Percentiles rank a stretch among this genome's conserved stretches.
phyloP scores from a whole-genome alignment of 2,797 vertebrate species.

The Paramormyrops hopkinsi region DNA sequence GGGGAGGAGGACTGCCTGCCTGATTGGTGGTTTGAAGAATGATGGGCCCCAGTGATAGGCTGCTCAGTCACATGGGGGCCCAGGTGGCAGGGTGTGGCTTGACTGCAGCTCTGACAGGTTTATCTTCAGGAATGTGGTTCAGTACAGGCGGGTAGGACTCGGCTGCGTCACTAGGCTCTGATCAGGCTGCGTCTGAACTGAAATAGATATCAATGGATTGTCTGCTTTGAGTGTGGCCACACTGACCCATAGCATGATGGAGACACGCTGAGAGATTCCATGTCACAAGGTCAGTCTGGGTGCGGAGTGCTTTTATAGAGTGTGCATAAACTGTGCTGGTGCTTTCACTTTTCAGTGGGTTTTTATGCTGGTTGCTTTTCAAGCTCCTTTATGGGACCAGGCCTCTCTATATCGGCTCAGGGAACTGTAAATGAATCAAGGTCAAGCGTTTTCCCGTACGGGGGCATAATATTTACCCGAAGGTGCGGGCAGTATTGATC shows the following conservation, averaged over 20 bases:
- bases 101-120: not conserved
- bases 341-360: not conserved
- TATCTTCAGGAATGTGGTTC: not conserved
- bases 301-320: not conserved
- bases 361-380: not conserved
- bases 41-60: not conserved
- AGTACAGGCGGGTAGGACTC: not conserved
- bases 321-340: not conserved
- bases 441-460: not conserved
- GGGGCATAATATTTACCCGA: not conserved
- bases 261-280: not conserved
- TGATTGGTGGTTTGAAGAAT: not conserved
- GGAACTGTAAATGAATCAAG: not conserved
- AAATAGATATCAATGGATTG: not conserved
- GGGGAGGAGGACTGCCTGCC: not conserved
- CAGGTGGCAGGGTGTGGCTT: not conserved
- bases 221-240: not conserved
- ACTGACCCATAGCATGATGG: not conserved
- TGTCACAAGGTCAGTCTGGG: not conserved
- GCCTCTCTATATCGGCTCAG: not conserved
- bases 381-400: not conserved
- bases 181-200: not conserved
- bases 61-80: not conserved
- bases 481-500: not conserved
- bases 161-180: not conserved